A percentile compares a stretch with the other conserved stretches of the same genome.
Conservation (phyloP, 2,113 vertebrate species). For the Apus apus region DNA sequence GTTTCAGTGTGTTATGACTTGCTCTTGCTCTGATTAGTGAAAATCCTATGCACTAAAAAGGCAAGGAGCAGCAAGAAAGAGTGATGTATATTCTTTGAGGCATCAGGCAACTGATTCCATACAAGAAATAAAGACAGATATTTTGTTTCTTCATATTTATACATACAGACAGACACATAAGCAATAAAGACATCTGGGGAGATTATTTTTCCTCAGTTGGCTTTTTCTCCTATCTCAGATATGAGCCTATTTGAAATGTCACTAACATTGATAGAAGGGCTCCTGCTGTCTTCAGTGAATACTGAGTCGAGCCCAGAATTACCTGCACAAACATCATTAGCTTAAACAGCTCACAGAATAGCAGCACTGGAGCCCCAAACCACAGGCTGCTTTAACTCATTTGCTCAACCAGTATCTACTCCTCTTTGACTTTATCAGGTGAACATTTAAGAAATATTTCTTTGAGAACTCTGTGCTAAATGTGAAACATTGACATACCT, state of each 20-base stretch:
- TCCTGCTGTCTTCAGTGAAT: not conserved
- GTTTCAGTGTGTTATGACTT: not conserved
- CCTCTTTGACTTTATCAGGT: not conserved
- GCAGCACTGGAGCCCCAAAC: not conserved
- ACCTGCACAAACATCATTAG: not conserved
- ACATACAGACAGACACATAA: not conserved
- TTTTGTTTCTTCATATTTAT: not conserved
- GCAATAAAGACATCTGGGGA: not conserved
- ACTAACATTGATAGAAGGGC: not conserved
- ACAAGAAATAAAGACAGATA: not conserved
- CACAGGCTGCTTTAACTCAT: not conserved
- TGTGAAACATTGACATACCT: not conserved
- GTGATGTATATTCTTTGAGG: not conserved
- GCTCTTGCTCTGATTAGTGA: not conserved
- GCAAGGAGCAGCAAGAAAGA: not conserved
- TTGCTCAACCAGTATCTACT: not conserved
- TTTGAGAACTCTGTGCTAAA: not conserved
- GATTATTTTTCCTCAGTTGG: not conserved
- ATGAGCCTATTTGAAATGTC: not conserved
- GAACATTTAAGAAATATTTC: slow-evolving; percentile 2
- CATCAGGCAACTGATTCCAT: not conserved
- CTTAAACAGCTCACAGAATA: not conserved
- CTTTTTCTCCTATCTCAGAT: not conserved
- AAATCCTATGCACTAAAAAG: not conserved
- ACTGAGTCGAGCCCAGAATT: not conserved